phyloP scores from a whole-genome alignment of 2,797 vertebrate genomes.

The Holocentrus rufus region DNA sequence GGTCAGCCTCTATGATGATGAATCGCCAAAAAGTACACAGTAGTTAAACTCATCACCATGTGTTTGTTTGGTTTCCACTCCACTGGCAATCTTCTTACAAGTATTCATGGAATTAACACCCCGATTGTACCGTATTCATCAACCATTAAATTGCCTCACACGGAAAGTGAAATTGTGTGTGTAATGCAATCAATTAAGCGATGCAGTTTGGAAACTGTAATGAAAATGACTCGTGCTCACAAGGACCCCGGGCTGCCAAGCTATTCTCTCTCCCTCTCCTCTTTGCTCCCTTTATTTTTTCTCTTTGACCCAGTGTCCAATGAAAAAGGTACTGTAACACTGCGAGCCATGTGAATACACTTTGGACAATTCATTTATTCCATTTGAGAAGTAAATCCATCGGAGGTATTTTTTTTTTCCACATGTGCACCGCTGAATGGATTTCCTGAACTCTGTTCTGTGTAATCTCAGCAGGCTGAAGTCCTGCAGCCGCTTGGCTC shows the following conservation, averaged over 20 bases:
- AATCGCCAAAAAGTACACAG: constrained; percentile 4
- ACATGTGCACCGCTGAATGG: background rate
- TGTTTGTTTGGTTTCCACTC: constrained; percentile 54
- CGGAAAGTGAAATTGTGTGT: constrained; percentile 60
- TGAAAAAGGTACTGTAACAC: background rate
- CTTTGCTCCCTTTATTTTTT: background rate
- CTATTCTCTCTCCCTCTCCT: too few species aligned
- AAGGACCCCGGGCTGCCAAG: background rate
- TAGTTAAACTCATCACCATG: constrained; percentile 5
- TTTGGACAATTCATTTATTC: constrained; percentile 10
- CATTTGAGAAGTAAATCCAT: background rate
- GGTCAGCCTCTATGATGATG: constrained; percentile 16
- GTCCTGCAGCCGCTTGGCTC: background rate
- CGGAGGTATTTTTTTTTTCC: background rate
- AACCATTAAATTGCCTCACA: constrained; percentile 56
- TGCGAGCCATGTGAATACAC: constrained; percentile 6
- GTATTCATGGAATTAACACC: constrained; percentile 38
- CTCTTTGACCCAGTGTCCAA: background rate
- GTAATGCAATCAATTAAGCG: constrained; percentile 67
- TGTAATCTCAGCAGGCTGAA: too few species aligned
- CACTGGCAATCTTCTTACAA: constrained; percentile 26
- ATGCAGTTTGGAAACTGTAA: constrained; percentile 43
- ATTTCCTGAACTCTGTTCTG: background rate
- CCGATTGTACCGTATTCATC: constrained; percentile 46
- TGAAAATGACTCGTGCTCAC: constrained; percentile 32